Conservation (phyloP, 1,140 invertebrate genomes). For the Calliopsis andreniformis region DNA sequence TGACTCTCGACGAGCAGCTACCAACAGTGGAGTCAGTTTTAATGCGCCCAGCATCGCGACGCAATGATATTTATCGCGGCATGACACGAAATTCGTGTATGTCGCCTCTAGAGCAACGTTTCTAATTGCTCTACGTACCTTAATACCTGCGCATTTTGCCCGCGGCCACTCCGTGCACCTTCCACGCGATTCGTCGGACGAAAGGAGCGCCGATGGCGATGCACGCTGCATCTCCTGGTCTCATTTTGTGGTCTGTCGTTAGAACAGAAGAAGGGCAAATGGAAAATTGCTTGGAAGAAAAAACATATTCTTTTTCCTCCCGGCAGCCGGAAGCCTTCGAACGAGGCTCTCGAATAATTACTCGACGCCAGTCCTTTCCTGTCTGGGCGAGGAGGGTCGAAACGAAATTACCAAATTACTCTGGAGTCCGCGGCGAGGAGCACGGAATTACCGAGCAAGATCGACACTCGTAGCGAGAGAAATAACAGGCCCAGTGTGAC, state of each 20-base stretch:
- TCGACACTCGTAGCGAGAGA: constrained; percentile 19
- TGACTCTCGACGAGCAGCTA: neutral
- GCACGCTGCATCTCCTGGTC: neutral
- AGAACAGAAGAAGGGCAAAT: neutral
- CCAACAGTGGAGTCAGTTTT: neutral
- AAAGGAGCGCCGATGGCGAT: neutral
- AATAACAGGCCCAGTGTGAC: constrained; percentile 20
- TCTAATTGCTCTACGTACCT: constrained; percentile 21
- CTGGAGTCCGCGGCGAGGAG: constrained; percentile 9
- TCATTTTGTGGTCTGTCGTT: constrained; percentile 11
- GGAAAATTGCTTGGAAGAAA: constrained; percentile 26
- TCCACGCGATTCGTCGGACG: neutral
- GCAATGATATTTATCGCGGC: constrained; percentile 22
- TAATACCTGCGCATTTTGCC: constrained; percentile 3
- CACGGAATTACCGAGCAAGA: constrained; percentile 19
- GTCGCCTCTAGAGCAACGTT: neutral
- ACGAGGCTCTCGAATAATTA: constrained; percentile 24
- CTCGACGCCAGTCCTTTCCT: constrained; percentile 8
- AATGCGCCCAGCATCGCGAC: neutral
- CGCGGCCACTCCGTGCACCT: neutral
- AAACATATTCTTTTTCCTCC: neutral
- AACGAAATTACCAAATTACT: constrained; percentile 37
- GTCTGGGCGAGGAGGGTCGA: neutral
- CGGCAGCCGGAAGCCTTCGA: neutral
- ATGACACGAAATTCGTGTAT: constrained; percentile 12